Conservation (phyloP, 2,888 invertebrate species). For the Phlogophora meticulosa region DNA sequence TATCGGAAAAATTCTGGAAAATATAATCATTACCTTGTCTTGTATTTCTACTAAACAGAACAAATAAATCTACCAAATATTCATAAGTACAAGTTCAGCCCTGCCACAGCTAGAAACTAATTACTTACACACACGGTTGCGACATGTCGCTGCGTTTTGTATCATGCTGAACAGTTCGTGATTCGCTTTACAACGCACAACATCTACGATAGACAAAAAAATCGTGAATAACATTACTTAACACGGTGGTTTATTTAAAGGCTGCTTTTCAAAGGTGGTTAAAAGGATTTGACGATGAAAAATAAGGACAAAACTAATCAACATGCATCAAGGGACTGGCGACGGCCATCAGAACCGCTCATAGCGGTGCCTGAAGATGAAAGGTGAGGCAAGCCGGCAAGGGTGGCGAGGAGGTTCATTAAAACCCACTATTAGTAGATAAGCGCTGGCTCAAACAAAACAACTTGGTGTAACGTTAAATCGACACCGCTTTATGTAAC, state of each 20-base stretch:
- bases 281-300: slow-evolving; percentile 71
- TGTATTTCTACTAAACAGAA: background rate
- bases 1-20: slow-evolving; percentile 11
- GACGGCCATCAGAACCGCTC: slow-evolving; percentile 84
- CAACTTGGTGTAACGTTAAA: slow-evolving; percentile 75
- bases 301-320: slow-evolving; percentile 87
- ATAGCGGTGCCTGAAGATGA: slow-evolving; percentile 89
- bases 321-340: slow-evolving; percentile 81
- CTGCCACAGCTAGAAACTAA: slow-evolving; percentile 78
- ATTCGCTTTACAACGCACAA: slow-evolving; percentile 70
- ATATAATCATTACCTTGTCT: slow-evolving; percentile 1
- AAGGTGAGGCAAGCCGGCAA: slow-evolving; percentile 81
- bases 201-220: slow-evolving; percentile 59
- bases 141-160: slow-evolving; percentile 64
- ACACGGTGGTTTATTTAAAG: slow-evolving; percentile 15
- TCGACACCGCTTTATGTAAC: slow-evolving; percentile 69
- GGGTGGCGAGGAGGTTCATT: slow-evolving; percentile 84
- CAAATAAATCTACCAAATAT: slow-evolving; percentile 32
- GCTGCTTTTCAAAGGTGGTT: slow-evolving; percentile 22
- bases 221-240: background rate
- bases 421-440: slow-evolving; percentile 84
- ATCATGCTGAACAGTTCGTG: slow-evolving; percentile 75
- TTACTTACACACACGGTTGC: slow-evolving; percentile 76
- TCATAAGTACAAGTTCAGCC: slow-evolving; percentile 63
- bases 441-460: slow-evolving; percentile 80